phyloP scores from a whole-genome alignment of 1,140 invertebrate species.

The Copidosoma floridanum region DNA sequence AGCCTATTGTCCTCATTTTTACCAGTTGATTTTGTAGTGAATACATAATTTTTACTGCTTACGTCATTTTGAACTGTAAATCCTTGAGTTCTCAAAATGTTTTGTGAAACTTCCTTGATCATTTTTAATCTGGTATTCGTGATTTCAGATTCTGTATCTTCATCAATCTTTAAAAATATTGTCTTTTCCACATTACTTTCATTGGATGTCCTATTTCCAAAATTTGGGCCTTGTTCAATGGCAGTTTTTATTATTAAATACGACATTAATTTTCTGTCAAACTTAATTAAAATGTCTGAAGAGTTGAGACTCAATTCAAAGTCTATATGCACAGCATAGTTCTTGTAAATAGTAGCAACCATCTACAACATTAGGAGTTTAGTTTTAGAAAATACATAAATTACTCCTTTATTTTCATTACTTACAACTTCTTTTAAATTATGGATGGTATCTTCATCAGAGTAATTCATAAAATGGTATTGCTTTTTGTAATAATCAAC shows the following conservation, averaged over 20 bases:
- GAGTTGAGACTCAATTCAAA: too few relatives aligned
- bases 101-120: slow-evolving; percentile 45
- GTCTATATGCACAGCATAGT: too few relatives aligned
- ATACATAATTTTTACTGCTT: slow-evolving; percentile 40
- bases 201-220: slow-evolving; percentile 35
- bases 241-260: slow-evolving; percentile 30
- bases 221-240: slow-evolving; percentile 24
- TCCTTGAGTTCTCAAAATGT: slow-evolving; percentile 46
- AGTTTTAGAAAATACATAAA: too few relatives aligned
- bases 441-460: too few relatives aligned
- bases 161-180: slow-evolving; percentile 31
- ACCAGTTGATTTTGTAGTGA: slow-evolving; percentile 54
- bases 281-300: slow-evolving; percentile 14
- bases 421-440: too few relatives aligned
- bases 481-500: too few relatives aligned
- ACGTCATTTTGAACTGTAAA: slow-evolving; percentile 30
- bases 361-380: too few relatives aligned
- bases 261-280: slow-evolving; percentile 36
- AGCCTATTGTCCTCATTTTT: slow-evolving; percentile 30
- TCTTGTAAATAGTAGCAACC: too few relatives aligned
- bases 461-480: too few relatives aligned
- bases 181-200: slow-evolving; percentile 17
- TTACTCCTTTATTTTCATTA: too few relatives aligned
- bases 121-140: slow-evolving; percentile 46
- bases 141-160: slow-evolving; percentile 40